A percentile compares a stretch with the other conserved stretches of the same genome.
Evolutionary conservation across 1,140 invertebrate genomes (phyloP).

Genomic region (Drosophila leontia): DNA sequence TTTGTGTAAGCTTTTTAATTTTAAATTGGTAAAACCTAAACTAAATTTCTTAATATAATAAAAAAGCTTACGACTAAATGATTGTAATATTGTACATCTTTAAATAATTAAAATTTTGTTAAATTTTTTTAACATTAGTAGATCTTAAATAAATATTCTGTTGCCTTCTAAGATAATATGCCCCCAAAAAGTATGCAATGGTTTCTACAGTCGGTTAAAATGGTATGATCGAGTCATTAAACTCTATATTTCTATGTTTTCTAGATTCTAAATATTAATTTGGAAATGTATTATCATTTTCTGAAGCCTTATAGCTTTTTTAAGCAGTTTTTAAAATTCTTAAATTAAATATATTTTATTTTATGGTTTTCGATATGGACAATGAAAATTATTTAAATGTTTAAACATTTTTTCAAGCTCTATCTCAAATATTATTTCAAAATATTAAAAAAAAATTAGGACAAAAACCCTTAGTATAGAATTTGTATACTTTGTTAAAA

Average conservation of each 20-base stretch:
- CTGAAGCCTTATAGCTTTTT: accelerated
- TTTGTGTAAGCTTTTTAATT: too few species aligned
- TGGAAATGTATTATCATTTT: background rate
- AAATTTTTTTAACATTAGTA: background rate
- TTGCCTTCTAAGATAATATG: background rate
- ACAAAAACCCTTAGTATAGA: background rate
- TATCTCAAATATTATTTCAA: background rate
- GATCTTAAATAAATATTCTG: background rate
- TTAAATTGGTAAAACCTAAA: too few species aligned
- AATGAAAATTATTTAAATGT: too few species aligned
- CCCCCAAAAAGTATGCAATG: background rate
- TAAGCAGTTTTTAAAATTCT: background rate
- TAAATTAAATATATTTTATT: background rate
- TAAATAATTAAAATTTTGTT: too few species aligned
- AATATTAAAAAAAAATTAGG: background rate
- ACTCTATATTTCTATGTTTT: background rate
- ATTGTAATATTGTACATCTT: background rate
- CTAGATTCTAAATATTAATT: background rate
- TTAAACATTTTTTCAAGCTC: too few species aligned
- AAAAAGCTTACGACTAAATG: background rate
- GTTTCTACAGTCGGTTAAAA: background rate
- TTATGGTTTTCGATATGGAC: too few species aligned
- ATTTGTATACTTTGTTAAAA: background rate
- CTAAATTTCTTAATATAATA: background rate
- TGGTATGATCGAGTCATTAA: background rate